These are phyloP conservation scores for Otolemur garnettii DNA, from an alignment of 2,113 vertebrate species.

Conservation along the genomic window DNA sequence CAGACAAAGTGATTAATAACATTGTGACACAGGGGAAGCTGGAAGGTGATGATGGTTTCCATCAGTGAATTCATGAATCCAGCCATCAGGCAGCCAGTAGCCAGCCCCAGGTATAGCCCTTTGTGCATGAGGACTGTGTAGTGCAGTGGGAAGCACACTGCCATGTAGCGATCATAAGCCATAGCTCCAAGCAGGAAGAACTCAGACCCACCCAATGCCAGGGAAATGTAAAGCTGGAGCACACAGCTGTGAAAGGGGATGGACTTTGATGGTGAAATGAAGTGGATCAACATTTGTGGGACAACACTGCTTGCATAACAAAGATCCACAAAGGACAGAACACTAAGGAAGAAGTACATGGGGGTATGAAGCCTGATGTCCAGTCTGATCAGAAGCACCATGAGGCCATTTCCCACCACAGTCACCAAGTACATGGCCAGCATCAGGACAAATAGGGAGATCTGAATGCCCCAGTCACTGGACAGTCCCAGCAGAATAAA, in stretches of 20 bases:
- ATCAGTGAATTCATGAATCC: conserved; percentile 73
- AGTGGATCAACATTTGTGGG: conserved; percentile 71
- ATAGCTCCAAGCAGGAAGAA: conserved; percentile 80
- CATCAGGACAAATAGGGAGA: conserved; percentile 70
- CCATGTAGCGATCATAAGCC: conserved; percentile 74
- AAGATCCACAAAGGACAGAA: conserved; percentile 76
- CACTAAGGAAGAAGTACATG: conserved; percentile 81
- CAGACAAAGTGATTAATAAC: conserved; percentile 74
- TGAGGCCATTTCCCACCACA: conserved; percentile 62
- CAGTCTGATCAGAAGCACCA: conserved; percentile 71
- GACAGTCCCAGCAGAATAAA: conserved; percentile 78
- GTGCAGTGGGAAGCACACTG: conserved; percentile 48
- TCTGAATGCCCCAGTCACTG: neutral
- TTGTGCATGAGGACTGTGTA: conserved; percentile 64
- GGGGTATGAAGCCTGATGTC: conserved; percentile 75
- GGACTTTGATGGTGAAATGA: conserved; percentile 60
- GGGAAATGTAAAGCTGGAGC: conserved; percentile 50
- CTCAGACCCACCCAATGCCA: conserved; percentile 68
- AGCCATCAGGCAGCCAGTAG: conserved; percentile 44
- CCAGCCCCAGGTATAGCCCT: conserved; percentile 63
- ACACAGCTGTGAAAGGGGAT: conserved; percentile 67
- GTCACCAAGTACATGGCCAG: conserved; percentile 74
- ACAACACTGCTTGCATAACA: conserved; percentile 59
- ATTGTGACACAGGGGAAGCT: conserved; percentile 67
- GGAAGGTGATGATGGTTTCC: conserved; percentile 76